These are phyloP conservation scores for Anagrus nilaparvatae DNA, from an alignment of 1,140 invertebrate species.

Conservation along the genomic window DNA sequence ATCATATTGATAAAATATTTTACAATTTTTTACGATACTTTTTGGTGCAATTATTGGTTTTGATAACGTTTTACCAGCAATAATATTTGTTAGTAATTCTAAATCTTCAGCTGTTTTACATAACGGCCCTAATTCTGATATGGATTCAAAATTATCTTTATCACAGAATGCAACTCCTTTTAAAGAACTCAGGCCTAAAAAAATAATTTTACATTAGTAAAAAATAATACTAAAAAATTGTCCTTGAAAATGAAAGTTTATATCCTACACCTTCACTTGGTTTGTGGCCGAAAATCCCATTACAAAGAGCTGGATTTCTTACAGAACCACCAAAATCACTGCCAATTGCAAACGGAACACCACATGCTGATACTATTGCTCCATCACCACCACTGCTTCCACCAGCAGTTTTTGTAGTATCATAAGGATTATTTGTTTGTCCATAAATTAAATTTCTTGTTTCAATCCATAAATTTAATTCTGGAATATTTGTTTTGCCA, in stretches of 20 bases:
- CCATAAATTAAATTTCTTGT: constrained; percentile 86
- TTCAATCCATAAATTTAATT: constrained; percentile 80
- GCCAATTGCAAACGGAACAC: constrained; percentile 77
- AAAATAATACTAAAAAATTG: too few species aligned
- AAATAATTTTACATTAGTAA: too few species aligned
- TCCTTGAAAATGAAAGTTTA: too few species aligned
- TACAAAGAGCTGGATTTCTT: constrained; percentile 89
- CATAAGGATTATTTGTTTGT: constrained; percentile 86
- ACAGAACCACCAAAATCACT: constrained; percentile 91
- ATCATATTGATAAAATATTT: constrained; percentile 69
- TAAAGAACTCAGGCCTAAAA: constrained; percentile 37
- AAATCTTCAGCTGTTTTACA: constrained; percentile 67
- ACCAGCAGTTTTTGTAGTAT: constrained; percentile 68
- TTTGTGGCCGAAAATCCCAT: constrained; percentile 89
- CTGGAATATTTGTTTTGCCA: constrained; percentile 85
- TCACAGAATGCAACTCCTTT: constrained; percentile 51
- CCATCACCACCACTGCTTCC: constrained; percentile 80
- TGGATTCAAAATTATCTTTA: constrained; percentile 46
- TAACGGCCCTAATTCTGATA: constrained; percentile 69
- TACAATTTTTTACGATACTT: constrained; percentile 44
- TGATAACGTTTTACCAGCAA: constrained; percentile 34
- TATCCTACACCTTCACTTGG: constrained; percentile 67
- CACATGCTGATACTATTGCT: constrained; percentile 62
- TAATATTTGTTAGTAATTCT: constrained; percentile 44
- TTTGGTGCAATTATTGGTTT: constrained; percentile 46